Base-by-base conservation (phyloP, 2,888 invertebrate species). In the Brachycybe producta region DNA sequence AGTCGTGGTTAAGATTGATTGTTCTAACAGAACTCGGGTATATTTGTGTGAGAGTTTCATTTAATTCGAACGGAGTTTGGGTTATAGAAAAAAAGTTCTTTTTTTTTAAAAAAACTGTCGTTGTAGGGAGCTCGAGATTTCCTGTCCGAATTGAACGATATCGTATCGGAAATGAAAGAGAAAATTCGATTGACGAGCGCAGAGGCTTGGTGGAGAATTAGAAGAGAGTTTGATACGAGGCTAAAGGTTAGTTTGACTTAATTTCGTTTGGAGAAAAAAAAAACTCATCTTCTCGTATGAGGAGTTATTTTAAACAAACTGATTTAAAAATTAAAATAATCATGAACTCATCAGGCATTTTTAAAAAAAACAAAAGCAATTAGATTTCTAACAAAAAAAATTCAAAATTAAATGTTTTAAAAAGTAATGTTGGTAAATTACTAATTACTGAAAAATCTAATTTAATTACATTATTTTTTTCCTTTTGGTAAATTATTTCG, bases 131-230 rank as follows among this genome's bases (percentile, higher is more conserved):
- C 38, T 24, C 15, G 2, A 3, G 38, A 17, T 26, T 47, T 36
- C 15, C 23, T n/a, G 8, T 11, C 23, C 7, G 47, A 47, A 47
- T 38, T 47, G 28, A 36, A 47, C 0, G 19, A 15, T 27, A 47
- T 47, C 26, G 23, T 24, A 19, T 21, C 19, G 13, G 47, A 47
- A 17, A 24, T n/a, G 15, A 2, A 24, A 1, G 15, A 17, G 17
- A 24, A 28, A 13, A 26, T 36, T 34, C 23, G 27, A 23, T 17
- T 36, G 23, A 36, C 26, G 1, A 27, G 26, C 26, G 24, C 17
- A 26, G 38, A 38, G 17, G 17, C 26, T 15, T 47, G 47, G 47
- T 47, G 47, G 47, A 17, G 11, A 24, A 47, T 23, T 17, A 35
- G 47, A 13, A 24, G 17, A 17, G 38, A 28, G 2, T 24, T 47